Base-by-base conservation (phyloP, 2,113 vertebrate genomes). In the Morone saxatilis region DNA sequence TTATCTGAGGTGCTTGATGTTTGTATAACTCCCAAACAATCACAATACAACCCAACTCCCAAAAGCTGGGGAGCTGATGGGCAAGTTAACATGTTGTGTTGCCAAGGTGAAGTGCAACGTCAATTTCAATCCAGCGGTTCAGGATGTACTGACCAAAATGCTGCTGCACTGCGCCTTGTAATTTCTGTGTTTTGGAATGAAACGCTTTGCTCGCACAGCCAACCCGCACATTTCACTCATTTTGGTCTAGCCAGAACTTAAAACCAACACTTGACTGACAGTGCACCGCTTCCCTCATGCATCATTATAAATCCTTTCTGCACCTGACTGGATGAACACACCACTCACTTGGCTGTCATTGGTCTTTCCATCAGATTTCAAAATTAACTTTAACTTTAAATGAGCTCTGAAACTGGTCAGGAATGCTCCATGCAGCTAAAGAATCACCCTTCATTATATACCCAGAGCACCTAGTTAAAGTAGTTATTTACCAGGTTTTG, bases 111-210 rank as follows among this genome's bases (percentile, higher is more conserved):
- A 66, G 63, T 77, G 79, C 43, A 41, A 6, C 12, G 59, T 5
- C 71, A 54, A 61, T 72, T 78, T 83, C 6, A 61, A 16, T 62
- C 59, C 13, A 31, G 16, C 36, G 40, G 80, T 80, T 78, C 47
- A 51, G 40, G 54, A 22, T 16, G n/a, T 31, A 10, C 74, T 22
- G 71, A 86, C 77, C 65, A 36, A 80, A 91, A 88, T 86, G 74
- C 68, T 56, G 74, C 50, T 20, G 61, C 61, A 22, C 41, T 43
- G 68, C 70, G 77, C 83, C 81, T 76, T 91, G 73, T 83, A 85
- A 89, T 91, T 87, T 81, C 81, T 77, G 47, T 65, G 40, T 66
- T 82, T 80, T 73, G 76, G 80, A 84, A 75, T 81, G 51, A 84
- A 82, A 73, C 41, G 22, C 48, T 78, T 43, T 38, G 7, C 63